A percentile compares a stretch with the other conserved stretches of the same genome.
phyloP scores from a whole-genome alignment of 2,113 vertebrate species.

The Rhinogobius similis region DNA sequence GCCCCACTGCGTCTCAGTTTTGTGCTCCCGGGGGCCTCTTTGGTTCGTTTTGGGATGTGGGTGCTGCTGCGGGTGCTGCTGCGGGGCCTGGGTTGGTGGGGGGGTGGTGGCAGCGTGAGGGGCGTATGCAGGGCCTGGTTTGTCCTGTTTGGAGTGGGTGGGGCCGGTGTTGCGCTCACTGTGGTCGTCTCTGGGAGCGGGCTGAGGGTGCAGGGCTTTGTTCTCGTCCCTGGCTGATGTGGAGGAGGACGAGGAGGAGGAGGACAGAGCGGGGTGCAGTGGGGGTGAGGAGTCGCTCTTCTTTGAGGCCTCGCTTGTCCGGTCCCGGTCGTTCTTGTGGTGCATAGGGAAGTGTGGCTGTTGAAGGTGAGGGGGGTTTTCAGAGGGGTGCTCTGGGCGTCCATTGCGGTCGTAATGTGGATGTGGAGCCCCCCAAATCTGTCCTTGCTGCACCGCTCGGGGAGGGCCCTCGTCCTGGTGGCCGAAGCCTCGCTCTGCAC shows the following conservation, averaged over 20 bases:
- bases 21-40: conserved; percentile 83
- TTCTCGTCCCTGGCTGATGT: conserved; percentile 78
- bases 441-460: conserved; percentile 68
- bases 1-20: conserved; percentile 92
- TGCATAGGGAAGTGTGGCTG: conserved; percentile 71
- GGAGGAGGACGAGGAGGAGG: conserved; percentile 78
- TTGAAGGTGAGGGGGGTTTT: conserved; percentile 71
- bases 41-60: conserved; percentile 74
- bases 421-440: conserved; percentile 77
- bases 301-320: conserved; percentile 60
- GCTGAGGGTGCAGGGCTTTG: conserved; percentile 70
- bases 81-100: conserved; percentile 41
- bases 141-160: conserved; percentile 69
- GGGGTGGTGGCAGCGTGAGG: conserved; percentile 47
- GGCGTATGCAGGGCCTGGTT: conserved; percentile 44
- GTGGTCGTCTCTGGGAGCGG: conserved; percentile 62
- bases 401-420: conserved; percentile 79
- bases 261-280: conserved; percentile 73
- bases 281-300: conserved; percentile 71
- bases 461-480: conserved; percentile 74
- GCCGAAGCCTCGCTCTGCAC: conserved; percentile 67
- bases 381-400: conserved; percentile 71
- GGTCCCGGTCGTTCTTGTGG: conserved; percentile 76
- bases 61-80: conserved; percentile 61
- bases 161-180: conserved; percentile 47